phyloP scores from a whole-genome alignment of 2,113 vertebrate genomes.

The Donacobius atricapilla region DNA sequence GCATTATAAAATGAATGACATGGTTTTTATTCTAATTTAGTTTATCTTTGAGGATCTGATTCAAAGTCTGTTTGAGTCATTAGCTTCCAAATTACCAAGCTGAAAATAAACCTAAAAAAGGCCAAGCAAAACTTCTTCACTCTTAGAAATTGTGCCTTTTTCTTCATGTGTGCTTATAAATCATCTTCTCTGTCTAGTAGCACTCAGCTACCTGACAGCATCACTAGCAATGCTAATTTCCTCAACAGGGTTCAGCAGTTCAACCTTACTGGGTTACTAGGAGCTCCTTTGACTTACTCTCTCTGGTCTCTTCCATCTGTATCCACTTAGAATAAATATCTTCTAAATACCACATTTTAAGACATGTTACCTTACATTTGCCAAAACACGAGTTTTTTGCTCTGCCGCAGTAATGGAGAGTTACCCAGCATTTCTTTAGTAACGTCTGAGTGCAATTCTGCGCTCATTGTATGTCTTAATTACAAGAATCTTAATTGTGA shows the following conservation, averaged over 20 bases:
- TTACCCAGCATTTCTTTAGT: not conserved
- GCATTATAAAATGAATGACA: not conserved
- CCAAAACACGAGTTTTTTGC: not conserved
- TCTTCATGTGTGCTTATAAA: not conserved
- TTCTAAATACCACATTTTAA: not conserved
- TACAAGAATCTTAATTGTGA: not conserved
- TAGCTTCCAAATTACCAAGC: not conserved
- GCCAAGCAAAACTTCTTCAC: not conserved
- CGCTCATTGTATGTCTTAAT: not conserved
- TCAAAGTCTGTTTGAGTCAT: not conserved
- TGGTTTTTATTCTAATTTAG: not conserved
- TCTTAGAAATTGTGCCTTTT: not conserved
- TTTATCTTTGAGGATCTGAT: not conserved
- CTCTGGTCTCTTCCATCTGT: slow-evolving; percentile 15
- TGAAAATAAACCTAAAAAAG: not conserved
- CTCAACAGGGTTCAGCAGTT: slow-evolving; percentile 51
- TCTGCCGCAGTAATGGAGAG: not conserved
- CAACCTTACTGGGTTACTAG: slow-evolving; percentile 26
- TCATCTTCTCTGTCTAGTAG: not conserved
- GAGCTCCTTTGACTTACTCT: not conserved
- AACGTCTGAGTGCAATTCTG: not conserved
- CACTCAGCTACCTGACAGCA: not conserved
- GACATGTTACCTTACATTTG: not conserved
- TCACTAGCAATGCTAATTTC: not conserved
- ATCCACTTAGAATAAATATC: slow-evolving; percentile 8